Evolutionary conservation across 2,113 vertebrate species (phyloP), one percentile per base, ranked within the genome.

Genomic region (Pardalotus punctatus): DNA sequence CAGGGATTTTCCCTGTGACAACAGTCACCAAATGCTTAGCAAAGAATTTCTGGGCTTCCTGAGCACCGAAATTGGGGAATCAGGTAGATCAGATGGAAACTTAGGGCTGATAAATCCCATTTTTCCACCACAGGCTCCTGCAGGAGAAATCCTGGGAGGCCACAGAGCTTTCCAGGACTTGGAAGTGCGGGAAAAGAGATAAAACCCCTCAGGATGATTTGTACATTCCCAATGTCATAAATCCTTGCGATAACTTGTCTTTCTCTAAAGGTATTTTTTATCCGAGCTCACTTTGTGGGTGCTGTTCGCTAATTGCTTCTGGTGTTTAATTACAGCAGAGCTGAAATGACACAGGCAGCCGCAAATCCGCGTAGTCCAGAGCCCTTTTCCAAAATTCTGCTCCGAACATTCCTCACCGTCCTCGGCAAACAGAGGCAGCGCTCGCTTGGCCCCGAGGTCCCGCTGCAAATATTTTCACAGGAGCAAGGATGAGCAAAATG

Each of bases 391-490:
- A 78, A 92, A 80, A 72, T 82, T 69, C 64, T 92, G 65, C 69
- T 83, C 50, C 70, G 64, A 87, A 93, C 94, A 83, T 97, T 87
- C 89, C 92, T 96, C 71, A n/a, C 33, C 56, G 74, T 33, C 92
- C 95, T 91, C 23, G 27, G 69, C 92, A 97, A 97, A 95, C 84
- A 93, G 27, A 88, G 88, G 60, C 79, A 81, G 83, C 21, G 57
- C 62, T 69, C 57, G 17, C 51, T 36, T 97, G 92, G 96, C 91
- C 91, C 72, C 72, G 42, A 70, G 95, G 93, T 54, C 94, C 40
- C 71, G 92, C 13, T 71, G 80, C 81, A 96, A 97, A 96, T 97
- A 94, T 92, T 97, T 97, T 97, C 89, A 89, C 76, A 95, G 92
- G 92, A 95, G 90, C 67, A 87, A 95, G 65, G 90, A 93, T 97